A percentile compares a stretch with the other conserved stretches of the same genome.
phyloP scores from a whole-genome alignment of 53 echinoderm and acorn worm species.

The Mesocentrotus franciscanus region DNA sequence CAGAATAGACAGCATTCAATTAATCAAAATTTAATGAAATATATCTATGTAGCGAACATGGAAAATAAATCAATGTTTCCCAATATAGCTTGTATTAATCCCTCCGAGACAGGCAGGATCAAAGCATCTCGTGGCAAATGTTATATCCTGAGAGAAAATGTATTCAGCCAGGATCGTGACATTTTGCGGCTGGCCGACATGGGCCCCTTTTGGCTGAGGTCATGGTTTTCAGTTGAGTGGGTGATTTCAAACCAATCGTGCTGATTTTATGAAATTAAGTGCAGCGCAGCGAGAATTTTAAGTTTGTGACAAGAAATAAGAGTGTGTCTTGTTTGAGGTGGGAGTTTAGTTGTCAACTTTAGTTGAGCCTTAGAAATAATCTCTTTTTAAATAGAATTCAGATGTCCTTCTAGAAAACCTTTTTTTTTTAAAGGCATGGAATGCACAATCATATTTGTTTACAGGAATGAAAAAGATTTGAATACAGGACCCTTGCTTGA shows the following conservation, averaged over 20 bases:
- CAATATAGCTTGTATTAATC: neutral
- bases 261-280: conserved; percentile 37
- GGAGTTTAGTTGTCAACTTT: neutral
- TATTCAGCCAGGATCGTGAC: conserved; percentile 4
- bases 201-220: conserved; percentile 1
- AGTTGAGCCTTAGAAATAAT: too few species aligned
- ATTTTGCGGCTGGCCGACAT: neutral
- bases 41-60: neutral
- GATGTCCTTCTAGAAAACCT: neutral
- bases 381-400: neutral
- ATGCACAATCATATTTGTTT: too few species aligned
- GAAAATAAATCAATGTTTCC: neutral
- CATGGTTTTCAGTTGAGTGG: conserved; percentile 29
- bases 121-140: neutral
- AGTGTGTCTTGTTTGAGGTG: neutral
- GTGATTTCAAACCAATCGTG: conserved; percentile 39
- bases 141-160: neutral
- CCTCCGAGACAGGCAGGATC: neutral
- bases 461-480: too few species aligned
- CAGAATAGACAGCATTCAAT: neutral
- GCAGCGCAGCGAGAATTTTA: conserved; percentile 8
- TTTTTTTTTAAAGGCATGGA: too few species aligned
- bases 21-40: neutral
- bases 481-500: too few species aligned
- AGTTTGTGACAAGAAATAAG: neutral